Percentiles rank a stretch among this genome's conserved stretches.
phyloP scores from a whole-genome alignment of 2,113 vertebrate species.

The zebrafish (Danio rerio) region DNA sequence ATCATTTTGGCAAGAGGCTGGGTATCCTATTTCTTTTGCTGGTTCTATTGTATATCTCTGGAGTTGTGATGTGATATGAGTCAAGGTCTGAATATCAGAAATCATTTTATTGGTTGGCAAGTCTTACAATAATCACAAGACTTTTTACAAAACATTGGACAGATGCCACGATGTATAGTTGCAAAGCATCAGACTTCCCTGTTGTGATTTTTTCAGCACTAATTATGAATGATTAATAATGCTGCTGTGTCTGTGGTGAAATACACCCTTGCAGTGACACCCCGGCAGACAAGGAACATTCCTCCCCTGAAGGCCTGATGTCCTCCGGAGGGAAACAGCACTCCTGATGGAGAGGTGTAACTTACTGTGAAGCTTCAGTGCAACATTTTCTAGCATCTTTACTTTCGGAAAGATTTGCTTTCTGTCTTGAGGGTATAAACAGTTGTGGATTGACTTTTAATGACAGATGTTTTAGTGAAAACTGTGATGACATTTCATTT shows the following conservation, averaged over 20 bases:
- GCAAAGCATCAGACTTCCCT: not conserved
- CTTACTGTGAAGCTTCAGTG: not conserved
- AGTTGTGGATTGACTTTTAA: not conserved
- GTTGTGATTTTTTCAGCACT: not conserved
- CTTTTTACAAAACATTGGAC: not conserved
- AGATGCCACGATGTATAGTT: not conserved
- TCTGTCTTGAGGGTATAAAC: not conserved
- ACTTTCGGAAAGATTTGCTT: not conserved
- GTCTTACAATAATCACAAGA: not conserved
- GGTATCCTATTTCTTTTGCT: not conserved
- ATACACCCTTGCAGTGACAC: slow-evolving; percentile 15
- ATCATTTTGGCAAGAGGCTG: not conserved
- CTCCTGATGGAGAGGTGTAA: not conserved
- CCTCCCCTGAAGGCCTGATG: slow-evolving; percentile 28
- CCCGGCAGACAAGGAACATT: slow-evolving; percentile 31
- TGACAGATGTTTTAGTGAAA: not conserved
- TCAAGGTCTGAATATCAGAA: slow-evolving; percentile 1
- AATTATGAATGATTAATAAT: slow-evolving; percentile 2
- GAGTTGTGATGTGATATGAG: not conserved
- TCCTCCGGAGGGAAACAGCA: slow-evolving; percentile 4
- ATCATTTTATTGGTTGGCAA: not conserved
- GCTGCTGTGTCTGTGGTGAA: not conserved
- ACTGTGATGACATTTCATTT: not conserved
- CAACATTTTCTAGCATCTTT: not conserved
- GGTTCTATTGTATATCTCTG: not conserved